Evolutionary conservation across 1,140 invertebrate species (phyloP), one percentile per base, ranked within the genome.

Genomic region (Trichomalopsis sarcophagae): DNA sequence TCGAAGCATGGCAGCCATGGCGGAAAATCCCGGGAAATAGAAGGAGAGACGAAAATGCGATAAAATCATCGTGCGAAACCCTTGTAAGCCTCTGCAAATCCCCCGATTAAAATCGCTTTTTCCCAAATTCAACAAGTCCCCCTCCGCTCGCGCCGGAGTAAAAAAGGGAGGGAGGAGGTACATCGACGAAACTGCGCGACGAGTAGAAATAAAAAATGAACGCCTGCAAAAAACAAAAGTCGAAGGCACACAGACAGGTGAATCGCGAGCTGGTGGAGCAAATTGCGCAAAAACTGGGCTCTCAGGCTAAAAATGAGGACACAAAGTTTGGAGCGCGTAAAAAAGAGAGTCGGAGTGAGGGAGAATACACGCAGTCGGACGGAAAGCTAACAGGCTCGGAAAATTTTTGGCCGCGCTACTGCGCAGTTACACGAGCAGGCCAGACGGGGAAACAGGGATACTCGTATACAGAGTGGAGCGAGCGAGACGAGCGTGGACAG

Each of bases 91-190:
- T 9, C 30, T 17, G 30, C 71, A 36, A 74, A 74, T 74, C 71
- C 27, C 27, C 71, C 27, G 30, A 74, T 71, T 71, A 74, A 74
- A 30, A 74, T 74, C 27, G 27, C 30, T 36, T 74, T 74, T 74
- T 17, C 7, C 71, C n/a, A 74, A 36, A 27, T 36, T 68, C 66
- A 68, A 68, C 21, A 68, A 68, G 3, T 23, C 23, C 13, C 21
- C 62, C 2, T 11, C 5, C 47, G 11, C 66, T n/a, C 21, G 47
- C 23, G 21, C 62, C n/a, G 11, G 14, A 66, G 5, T 66, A 66
- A 66, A 68, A 68, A 68, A 68, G 2, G 13, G 47, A 36, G 33
- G 33, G 2, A 36, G 14, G 14, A 14, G 47, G 2, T 14, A 50
- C 14, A 68, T 68, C 66, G 66, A 9, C 13, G 14, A 50, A 50